Evolutionary conservation across 2,888 invertebrate genomes (phyloP).

Genomic region (Linnaemya tessellans): DNA sequence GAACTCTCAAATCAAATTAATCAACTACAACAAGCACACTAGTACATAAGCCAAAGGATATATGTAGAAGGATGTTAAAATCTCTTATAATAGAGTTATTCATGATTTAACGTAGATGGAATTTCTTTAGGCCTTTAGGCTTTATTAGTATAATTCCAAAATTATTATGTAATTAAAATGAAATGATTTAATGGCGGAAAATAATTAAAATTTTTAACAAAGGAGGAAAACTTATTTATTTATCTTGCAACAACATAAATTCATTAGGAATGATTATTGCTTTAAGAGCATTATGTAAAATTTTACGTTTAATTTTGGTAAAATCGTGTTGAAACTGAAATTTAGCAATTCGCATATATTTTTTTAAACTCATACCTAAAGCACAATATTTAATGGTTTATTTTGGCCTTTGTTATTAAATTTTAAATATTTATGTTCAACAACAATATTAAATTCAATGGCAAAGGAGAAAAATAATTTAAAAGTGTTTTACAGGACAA

Average conservation of each 20-base stretch:
- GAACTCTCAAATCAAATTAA: slow-evolving; percentile 63
- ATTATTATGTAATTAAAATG: slow-evolving; percentile 35
- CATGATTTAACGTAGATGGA: slow-evolving; percentile 4
- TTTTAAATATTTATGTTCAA: slow-evolving; percentile 60
- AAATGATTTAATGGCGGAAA: slow-evolving; percentile 18
- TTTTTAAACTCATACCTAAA: no score
- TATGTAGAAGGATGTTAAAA: not conserved
- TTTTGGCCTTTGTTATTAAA: slow-evolving; percentile 47
- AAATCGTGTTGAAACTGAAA: no score
- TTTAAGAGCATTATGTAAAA: not conserved
- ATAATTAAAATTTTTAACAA: slow-evolving; percentile 1
- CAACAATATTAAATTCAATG: slow-evolving; percentile 28
- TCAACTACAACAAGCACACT: slow-evolving; percentile 24
- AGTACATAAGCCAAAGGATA: not conserved
- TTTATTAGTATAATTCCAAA: slow-evolving; percentile 29
- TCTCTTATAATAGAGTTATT: not conserved
- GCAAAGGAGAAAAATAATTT: slow-evolving; percentile 44
- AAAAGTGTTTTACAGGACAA: slow-evolving; percentile 69
- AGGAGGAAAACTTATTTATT: not conserved
- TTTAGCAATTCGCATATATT: no score
- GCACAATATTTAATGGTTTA: not conserved
- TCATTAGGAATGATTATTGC: not conserved
- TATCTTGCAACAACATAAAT: not conserved
- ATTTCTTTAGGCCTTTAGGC: slow-evolving; percentile 25
- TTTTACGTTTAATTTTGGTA: not conserved